Percentiles rank a stretch among this genome's conserved stretches.
Conservation (phyloP, 2,113 vertebrate species). For the Myotis yumanensis region DNA sequence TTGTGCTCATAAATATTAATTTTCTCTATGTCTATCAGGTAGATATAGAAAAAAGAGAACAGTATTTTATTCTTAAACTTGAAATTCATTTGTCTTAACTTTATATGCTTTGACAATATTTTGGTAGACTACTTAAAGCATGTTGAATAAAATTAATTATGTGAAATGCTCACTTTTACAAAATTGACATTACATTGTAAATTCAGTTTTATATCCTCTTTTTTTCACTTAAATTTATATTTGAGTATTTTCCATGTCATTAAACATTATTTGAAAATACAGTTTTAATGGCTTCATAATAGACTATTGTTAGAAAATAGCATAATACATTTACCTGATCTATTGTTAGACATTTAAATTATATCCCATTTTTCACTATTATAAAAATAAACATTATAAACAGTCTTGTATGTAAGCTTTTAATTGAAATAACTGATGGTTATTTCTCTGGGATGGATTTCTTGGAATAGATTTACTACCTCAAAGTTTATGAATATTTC, state of each 20-base stretch:
- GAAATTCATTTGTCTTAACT: constrained; percentile 1
- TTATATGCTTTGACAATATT: constrained; percentile 41
- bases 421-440: background rate
- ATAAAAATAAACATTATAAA: background rate
- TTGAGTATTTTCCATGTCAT: constrained; percentile 44
- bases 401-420: background rate
- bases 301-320: constrained; percentile 37
- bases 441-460: constrained; percentile 23
- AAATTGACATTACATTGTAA: constrained; percentile 42
- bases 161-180: constrained; percentile 7
- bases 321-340: constrained; percentile 26
- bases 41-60: background rate
- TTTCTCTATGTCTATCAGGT: background rate
- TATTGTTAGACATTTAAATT: constrained; percentile 53
- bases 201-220: constrained; percentile 39
- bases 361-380: constrained; percentile 34
- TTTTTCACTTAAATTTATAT: constrained; percentile 59
- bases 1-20: background rate
- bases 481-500: constrained; percentile 51
- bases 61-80: constrained; percentile 42
- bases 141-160: constrained; percentile 48
- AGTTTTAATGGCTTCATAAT: constrained; percentile 55
- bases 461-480: background rate
- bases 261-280: constrained; percentile 68
- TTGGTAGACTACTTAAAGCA: constrained; percentile 34